Base-by-base conservation (phyloP, 1,140 invertebrate species). In the Eriosoma lanigerum region DNA sequence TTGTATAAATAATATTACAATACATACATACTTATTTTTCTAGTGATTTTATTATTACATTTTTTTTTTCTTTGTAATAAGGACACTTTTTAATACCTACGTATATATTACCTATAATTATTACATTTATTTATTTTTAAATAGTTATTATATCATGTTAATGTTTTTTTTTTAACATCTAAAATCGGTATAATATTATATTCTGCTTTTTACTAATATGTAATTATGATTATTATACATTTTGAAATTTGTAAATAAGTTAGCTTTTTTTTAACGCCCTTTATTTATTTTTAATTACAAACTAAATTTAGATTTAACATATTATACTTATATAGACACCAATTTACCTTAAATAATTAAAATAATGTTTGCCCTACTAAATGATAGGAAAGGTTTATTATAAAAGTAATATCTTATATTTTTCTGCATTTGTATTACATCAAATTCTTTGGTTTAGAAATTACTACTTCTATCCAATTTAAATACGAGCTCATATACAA, bases 1-100 rank as follows among this genome's bases (percentile, higher is more conserved):
- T n/a, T 48, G 13, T 78, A 50, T 52, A 78, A 62, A 78, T 78
- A 60, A 78, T 72, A 62, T 48, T 46, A 78, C 26, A 8, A 38
- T 62, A 46, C 46, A 60, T 62, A 62, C 73, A 76, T 62, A 78
- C 32, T 24, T 60, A 78, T 78, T 78, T 78, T 78, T 78, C 21
- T 78, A 78, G 75, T 48, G 56, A 78, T 62, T 78, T 38, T 38
- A 38, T 38, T 38, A 38, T 38, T 38, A 38, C 3, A 4, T 38
- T 4, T 38, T 38, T 4, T 56, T 78, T n/a, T n/a, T n/a, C n/a
- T n/a, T n/a, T n/a, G n/a, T n/a, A n/a, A n/a, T n/a, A n/a, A n/a
- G n/a, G n/a, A n/a, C n/a, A n/a, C n/a, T n/a, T n/a, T n/a, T n/a
- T n/a, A n/a, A n/a, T n/a, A n/a, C n/a, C n/a, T n/a, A n/a, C n/a